Base-by-base conservation (phyloP, 2,888 invertebrate species). In the Isoperla grammatica region DNA sequence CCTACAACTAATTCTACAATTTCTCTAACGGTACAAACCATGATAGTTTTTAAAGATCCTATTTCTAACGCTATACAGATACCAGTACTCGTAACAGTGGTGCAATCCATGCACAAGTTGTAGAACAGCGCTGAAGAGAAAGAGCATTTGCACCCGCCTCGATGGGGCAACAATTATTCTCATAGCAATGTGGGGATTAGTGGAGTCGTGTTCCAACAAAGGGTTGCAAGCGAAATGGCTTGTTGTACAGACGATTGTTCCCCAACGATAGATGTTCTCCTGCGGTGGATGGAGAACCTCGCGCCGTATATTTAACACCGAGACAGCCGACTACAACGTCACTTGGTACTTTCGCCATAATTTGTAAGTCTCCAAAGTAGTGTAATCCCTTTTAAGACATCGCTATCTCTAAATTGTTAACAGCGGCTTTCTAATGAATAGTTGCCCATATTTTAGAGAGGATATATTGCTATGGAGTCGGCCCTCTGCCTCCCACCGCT, bases 391-490 rank as follows among this genome's bases (percentile, higher is more conserved):
- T 61, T 61, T 61, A 63, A 61, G 63, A 63, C 63, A 59, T 59
- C 56, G 63, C 63, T 63, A 61, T 63, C 63, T 63, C 57, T 58
- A 57, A 63, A 63, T 58, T 63, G 60, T 63, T 63, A 59, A 61
- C 63, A 59, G 63, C 63, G 63, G 61, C 63, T 60, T 61, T 55
- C 61, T 59, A 63, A 63, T 63, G 63, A 63, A 63, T 63, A 61
- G 63, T 56, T 45, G 60, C 56, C 63, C 61, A 63, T 63, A 63
- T 63, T 63, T 63, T 54, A 63, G 59, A 45, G 61, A 50, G 59
- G 59, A 63, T 61, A 58, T 59, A 59, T 54, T 40, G 59, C 57
- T 42, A 13, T 23, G 45, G 35, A 45, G 57, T n/a, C 56, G 57
- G n/a, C 20, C 20, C 48, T 48, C 22, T 57, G 20, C 57, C 48